A percentile compares a stretch with the other conserved stretches of the same genome.
These are phyloP conservation scores for Champsocephalus gunnari DNA, from an alignment of 2,797 vertebrate genomes.

Conservation along the genomic window DNA sequence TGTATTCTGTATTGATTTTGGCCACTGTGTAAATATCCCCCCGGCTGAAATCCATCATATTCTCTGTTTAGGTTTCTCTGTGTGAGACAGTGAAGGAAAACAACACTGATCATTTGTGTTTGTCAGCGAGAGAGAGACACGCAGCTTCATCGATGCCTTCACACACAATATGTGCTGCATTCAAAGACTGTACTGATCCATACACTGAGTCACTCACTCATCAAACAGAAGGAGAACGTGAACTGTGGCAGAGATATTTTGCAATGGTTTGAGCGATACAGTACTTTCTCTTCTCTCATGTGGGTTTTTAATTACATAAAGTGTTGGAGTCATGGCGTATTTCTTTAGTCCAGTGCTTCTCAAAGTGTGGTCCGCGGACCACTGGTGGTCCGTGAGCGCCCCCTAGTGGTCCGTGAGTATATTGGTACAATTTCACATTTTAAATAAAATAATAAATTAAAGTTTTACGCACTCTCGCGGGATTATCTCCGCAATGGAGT, in stretches of 20 bases:
- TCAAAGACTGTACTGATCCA: not conserved
- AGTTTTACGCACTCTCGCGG: too few species aligned
- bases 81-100: constrained; percentile 34
- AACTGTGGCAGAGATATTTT: not conserved
- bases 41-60: constrained; percentile 51
- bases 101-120: constrained; percentile 48
- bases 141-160: constrained; percentile 8
- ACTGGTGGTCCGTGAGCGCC: too few species aligned
- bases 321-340: too few species aligned
- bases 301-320: not conserved
- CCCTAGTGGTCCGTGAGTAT: too few species aligned
- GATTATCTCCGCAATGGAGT: too few species aligned
- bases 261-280: not conserved
- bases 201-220: not conserved
- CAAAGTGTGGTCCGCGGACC: too few species aligned
- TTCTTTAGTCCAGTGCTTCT: too few species aligned
- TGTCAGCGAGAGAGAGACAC: constrained; percentile 9
- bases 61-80: constrained; percentile 48
- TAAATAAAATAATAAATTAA: too few species aligned
- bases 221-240: not conserved
- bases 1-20: constrained; percentile 63
- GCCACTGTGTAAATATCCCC: constrained; percentile 39
- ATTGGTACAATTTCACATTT: too few species aligned
- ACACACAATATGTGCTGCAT: constrained; percentile 17
- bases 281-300: not conserved